Percentiles rank a stretch among this genome's conserved stretches.
phyloP scores from a whole-genome alignment of 2,888 invertebrate species.

The Eugnorisma glareosa region DNA sequence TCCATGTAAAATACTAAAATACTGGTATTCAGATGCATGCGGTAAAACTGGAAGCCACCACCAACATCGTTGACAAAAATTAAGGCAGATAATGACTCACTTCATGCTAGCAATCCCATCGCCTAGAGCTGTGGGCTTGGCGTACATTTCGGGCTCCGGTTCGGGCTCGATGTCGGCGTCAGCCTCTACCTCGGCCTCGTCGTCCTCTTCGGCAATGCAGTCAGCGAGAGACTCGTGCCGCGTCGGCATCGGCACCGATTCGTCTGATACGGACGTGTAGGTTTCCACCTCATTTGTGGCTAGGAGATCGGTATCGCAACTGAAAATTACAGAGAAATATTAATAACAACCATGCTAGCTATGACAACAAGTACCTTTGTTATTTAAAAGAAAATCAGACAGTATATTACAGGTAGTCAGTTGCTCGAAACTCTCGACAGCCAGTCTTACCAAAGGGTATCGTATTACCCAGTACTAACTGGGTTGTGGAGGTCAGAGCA shows the following conservation, averaged over 20 bases:
- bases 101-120: slow-evolving; percentile 72
- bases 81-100: slow-evolving; percentile 63
- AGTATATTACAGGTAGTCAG: not conserved
- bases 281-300: slow-evolving; percentile 93
- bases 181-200: slow-evolving; percentile 18
- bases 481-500: too few species aligned
- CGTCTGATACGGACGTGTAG: slow-evolving; percentile 71
- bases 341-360: not conserved
- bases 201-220: slow-evolving; percentile 85
- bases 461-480: too few species aligned
- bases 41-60: not conserved
- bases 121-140: slow-evolving; percentile 61
- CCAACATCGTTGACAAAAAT: not conserved
- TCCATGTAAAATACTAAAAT: not conserved
- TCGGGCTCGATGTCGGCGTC: slow-evolving; percentile 73
- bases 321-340: slow-evolving; percentile 76
- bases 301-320: slow-evolving; percentile 91
- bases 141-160: slow-evolving; percentile 69
- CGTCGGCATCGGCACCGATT: slow-evolving; percentile 72
- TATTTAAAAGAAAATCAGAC: not conserved
- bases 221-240: slow-evolving; percentile 80
- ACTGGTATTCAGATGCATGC: not conserved
- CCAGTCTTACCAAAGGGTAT: too few species aligned
- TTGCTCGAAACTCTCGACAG: too few species aligned
- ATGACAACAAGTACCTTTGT: too few species aligned